phyloP scores from a whole-genome alignment of 1,140 invertebrate genomes.

The Drosophila quadrilineata region DNA sequence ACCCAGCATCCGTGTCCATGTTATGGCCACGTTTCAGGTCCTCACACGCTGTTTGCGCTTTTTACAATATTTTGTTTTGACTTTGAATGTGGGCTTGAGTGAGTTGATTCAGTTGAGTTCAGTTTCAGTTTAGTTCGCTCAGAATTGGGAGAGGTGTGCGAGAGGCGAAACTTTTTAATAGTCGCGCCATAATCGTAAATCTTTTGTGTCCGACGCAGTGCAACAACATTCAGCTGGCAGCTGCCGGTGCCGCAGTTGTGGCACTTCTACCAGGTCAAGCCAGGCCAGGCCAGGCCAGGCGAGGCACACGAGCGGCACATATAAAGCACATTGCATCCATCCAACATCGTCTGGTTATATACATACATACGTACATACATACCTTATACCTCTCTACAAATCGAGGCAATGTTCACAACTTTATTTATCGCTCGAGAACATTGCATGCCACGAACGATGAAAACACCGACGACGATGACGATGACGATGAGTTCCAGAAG shows the following conservation, averaged over 20 bases:
- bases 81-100: slow-evolving; percentile 71
- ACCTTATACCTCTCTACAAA: slow-evolving; percentile 45
- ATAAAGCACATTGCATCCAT: slow-evolving; percentile 21
- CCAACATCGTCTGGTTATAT: background rate
- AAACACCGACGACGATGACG: slow-evolving; percentile 11
- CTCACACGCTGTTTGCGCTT: slow-evolving; percentile 28
- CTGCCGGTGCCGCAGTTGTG: slow-evolving; percentile 30
- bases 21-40: slow-evolving; percentile 42
- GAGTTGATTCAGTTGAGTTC: slow-evolving; percentile 15
- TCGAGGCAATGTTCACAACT: slow-evolving; percentile 72
- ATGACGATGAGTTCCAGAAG: too few species aligned
- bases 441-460: slow-evolving; percentile 18
- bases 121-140: slow-evolving; percentile 5
- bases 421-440: slow-evolving; percentile 70
- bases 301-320: slow-evolving; percentile 20
- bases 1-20: background rate
- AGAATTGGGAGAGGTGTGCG: slow-evolving; percentile 50
- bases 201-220: slow-evolving; percentile 78
- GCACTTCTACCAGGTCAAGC: slow-evolving; percentile 23
- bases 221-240: slow-evolving; percentile 73
- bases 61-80: slow-evolving; percentile 54
- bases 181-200: slow-evolving; percentile 79
- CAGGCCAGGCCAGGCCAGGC: background rate
- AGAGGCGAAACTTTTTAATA: slow-evolving; percentile 79
- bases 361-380: too few species aligned